Evolutionary conservation across 2,113 vertebrate genomes (phyloP).

Genomic region (Corapipo altera): DNA sequence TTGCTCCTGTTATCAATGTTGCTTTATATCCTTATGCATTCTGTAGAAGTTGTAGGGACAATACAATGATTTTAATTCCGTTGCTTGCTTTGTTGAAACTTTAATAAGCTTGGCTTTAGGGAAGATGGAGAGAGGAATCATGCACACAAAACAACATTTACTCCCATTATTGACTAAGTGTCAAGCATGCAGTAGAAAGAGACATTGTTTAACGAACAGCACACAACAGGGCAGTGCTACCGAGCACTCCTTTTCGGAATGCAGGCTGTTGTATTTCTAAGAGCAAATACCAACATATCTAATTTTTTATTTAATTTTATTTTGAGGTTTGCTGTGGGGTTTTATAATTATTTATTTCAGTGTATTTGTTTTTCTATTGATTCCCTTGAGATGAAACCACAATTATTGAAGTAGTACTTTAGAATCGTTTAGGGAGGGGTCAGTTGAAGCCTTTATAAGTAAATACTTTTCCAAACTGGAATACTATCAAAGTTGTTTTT

Average conservation of each 20-base stretch:
- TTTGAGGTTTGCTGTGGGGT: background rate
- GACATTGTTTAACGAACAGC: background rate
- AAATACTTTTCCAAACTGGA: background rate
- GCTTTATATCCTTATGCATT: background rate
- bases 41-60: background rate
- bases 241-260: background rate
- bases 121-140: background rate
- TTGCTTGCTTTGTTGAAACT: background rate
- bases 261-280: background rate
- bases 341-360: background rate
- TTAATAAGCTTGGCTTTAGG: background rate
- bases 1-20: background rate
- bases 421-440: accelerated
- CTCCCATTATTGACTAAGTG: background rate
- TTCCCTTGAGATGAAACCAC: background rate
- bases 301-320: background rate
- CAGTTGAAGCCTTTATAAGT: background rate
- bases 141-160: background rate
- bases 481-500: background rate
- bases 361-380: background rate
- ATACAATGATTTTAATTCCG: background rate
- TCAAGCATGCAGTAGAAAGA: background rate
- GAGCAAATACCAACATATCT: background rate
- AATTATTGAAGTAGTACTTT: background rate
- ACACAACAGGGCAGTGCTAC: background rate